These are phyloP conservation scores for Delia radicum DNA, from an alignment of 1,140 invertebrate species.

Conservation along the genomic window DNA sequence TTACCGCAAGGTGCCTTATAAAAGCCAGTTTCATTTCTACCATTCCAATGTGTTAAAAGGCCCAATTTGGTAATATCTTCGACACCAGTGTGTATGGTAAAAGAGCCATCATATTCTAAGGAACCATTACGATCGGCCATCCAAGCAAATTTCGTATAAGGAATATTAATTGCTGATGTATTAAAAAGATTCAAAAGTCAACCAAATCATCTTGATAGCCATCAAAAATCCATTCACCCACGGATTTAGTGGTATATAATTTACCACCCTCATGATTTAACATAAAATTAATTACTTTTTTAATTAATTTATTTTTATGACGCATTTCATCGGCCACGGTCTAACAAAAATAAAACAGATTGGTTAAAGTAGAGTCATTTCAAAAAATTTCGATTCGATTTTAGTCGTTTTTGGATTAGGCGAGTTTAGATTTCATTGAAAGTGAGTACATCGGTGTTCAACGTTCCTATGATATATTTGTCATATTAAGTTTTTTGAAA, in stretches of 20 bases:
- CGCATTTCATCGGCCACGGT: constrained; percentile 65
- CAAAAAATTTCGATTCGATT: background rate
- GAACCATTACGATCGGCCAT: constrained; percentile 76
- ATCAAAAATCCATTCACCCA: constrained; percentile 69
- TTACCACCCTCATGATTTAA: constrained; percentile 59
- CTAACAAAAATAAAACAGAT: too few relatives aligned
- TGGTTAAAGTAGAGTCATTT: background rate
- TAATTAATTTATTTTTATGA: constrained; percentile 54
- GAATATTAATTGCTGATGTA: constrained; percentile 60
- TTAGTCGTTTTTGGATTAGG: too few relatives aligned
- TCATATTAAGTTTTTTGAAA: too few relatives aligned
- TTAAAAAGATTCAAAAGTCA: constrained; percentile 62
- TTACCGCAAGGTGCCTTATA: constrained; percentile 63
- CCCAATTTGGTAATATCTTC: constrained; percentile 66
- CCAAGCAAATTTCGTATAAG: constrained; percentile 75
- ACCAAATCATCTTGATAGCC: constrained; percentile 73
- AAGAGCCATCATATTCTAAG: constrained; percentile 70
- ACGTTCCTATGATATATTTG: too few relatives aligned
- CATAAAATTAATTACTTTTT: constrained; percentile 59
- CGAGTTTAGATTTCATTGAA: too few relatives aligned
- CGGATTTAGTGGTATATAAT: constrained; percentile 65
- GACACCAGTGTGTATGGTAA: constrained; percentile 72
- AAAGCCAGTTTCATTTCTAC: constrained; percentile 59
- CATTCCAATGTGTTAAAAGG: constrained; percentile 68
- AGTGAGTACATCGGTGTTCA: too few relatives aligned